These are phyloP conservation scores for Caenorhabditis brenneri DNA, from an alignment of 1,140 invertebrate genomes.

Conservation along the genomic window DNA sequence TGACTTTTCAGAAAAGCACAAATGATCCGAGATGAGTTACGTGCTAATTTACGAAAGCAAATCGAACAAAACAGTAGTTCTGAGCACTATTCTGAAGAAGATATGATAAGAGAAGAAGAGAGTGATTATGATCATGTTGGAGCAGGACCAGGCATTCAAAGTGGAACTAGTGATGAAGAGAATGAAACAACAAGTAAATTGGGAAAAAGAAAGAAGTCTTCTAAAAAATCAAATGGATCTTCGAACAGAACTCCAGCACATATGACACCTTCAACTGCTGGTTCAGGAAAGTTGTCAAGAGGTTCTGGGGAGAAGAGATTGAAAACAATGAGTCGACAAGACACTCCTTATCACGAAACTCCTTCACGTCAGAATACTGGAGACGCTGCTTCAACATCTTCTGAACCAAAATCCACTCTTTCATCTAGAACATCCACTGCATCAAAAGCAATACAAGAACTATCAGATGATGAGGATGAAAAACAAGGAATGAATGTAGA, in stretches of 20 bases:
- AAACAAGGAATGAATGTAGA: too few relatives aligned
- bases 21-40: slow-evolving; percentile 14
- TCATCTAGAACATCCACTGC: neutral
- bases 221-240: neutral
- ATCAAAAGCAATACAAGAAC: neutral
- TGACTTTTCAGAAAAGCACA: slow-evolving; percentile 19
- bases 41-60: neutral
- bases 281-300: neutral
- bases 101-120: slow-evolving; percentile 15
- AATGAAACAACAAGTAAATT: neutral
- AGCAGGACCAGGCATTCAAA: neutral
- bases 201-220: neutral
- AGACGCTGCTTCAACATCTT: neutral
- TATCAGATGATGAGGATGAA: neutral
- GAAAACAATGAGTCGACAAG: neutral
- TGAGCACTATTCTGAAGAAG: slow-evolving; percentile 21
- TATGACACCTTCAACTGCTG: neutral
- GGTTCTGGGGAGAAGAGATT: neutral
- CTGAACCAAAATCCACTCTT: neutral
- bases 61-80: neutral
- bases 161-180: slow-evolving; percentile 32
- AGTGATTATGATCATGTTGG: slow-evolving; percentile 10
- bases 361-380: neutral
- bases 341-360: neutral
- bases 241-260: neutral